Base-by-base conservation (phyloP, 2,113 vertebrate species). In the Anoplopoma fimbria region DNA sequence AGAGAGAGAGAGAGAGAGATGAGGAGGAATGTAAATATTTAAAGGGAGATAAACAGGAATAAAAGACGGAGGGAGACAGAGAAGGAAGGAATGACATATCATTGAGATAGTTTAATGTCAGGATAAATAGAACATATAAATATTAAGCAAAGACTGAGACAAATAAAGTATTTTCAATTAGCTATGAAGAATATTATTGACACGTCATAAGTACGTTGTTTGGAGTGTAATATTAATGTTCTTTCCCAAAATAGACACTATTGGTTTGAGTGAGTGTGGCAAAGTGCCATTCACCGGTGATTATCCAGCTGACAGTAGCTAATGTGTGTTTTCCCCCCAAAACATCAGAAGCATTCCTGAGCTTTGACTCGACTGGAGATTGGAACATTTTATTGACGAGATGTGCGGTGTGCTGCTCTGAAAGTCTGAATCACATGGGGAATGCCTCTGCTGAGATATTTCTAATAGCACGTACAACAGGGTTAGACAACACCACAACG, bases 331-430 rank as follows among this genome's bases (percentile, higher is more conserved):
- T 57, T 21, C 61, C 61, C 6, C 7, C 33, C 9, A 49, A 68
- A 42, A 63, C 25, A 36, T 88, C 60, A 64, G 53, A 79, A 15
- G 45, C 51, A 78, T 70, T 84, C 58, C 42, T 78, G 4, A 13
- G 27, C 3, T 4, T 45, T 45, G 27, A 38, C n/a, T 36, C 60
- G 15, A 53, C 55, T 40, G 53, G n/a, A 25, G 12, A 60, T 45
- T 14, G 13, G 13, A 76, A 25, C 3, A 19, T 67, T 36, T 60
- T 45, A 15, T 34, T 81, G 73, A 80, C 5, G 0, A 27, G 33
- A 19, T 1, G 9, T 36, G 25, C 4, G 3, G 36, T 31, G 57
- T 62, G 36, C 25, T 58, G 34, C 67, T 69, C 33, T 34, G 25
- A 9, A 36, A 58, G 23, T 29, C 61, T 47, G 14, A 38, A 3